Evolutionary conservation across 1,140 invertebrate genomes (phyloP), one percentile per base, ranked within the genome.

Genomic region (Saxidomus purpurata): DNA sequence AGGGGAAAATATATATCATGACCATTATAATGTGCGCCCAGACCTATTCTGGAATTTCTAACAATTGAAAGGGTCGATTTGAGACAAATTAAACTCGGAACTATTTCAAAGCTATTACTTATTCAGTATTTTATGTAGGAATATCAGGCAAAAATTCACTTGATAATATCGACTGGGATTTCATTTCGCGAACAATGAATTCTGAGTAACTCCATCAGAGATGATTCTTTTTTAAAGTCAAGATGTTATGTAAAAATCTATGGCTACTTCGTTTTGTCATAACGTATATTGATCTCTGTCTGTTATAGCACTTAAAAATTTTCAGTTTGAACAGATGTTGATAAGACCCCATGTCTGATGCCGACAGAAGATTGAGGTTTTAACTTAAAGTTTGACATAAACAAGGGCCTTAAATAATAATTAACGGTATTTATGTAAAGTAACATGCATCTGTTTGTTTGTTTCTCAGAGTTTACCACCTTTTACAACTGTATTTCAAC

Each of bases 41-140:
- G 76, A 79, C 76, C 76, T 79, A 79, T 52, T 52, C 43, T 34
- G 76, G 47, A 79, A 79, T 79, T 79, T 49, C 47, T 79, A 79
- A 79, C 76, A 79, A 79, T 79, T 79, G 76, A 79, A 69, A 47
- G 59, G 86, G 86, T 88, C 86, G 86, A 88, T 88, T 88, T 88
- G 71, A 88, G 86, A 88, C 86, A 81, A 88, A 88, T 88, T 88
- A 88, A 88, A 88, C 86, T 88, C 76, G 22, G 86, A 81, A 80
- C 76, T 55, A 80, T 80, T 88, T 88, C 55, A 88, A 88, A 88
- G 43, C 76, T 80, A 88, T 88, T 88, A 88, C 86, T 88, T 88
- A 88, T 88, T 80, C 61, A 25, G 52, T 81, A 79, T 80, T 88
- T 88, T 88, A 88, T 88, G 59, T 77, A 69, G 31, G 43, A 22